A percentile compares a stretch with the other conserved stretches of the same genome.
These are phyloP conservation scores for Liopterus haemorrhoidalis DNA, from an alignment of 2,888 invertebrate species.

Conservation along the genomic window DNA sequence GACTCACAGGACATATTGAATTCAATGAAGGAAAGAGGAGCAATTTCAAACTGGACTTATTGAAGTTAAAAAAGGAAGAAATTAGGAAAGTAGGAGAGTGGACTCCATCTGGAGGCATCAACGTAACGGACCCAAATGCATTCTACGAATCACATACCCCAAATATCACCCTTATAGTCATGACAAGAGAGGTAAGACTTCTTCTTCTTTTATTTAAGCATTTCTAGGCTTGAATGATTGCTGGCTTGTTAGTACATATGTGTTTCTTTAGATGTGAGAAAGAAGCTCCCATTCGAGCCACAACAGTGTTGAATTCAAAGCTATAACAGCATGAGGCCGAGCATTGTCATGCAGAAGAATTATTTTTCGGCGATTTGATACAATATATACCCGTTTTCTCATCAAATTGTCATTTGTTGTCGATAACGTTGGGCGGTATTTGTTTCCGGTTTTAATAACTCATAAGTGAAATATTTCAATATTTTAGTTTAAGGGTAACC, in stretches of 20 bases:
- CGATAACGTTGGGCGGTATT: too few relatives aligned
- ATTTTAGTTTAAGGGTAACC: too few relatives aligned
- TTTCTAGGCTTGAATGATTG: not conserved
- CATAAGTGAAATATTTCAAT: too few relatives aligned
- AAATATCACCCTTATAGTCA: slow-evolving; percentile 71
- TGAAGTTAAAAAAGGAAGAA: slow-evolving; percentile 67
- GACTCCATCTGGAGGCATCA: slow-evolving; percentile 61
- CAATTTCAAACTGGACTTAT: slow-evolving; percentile 67
- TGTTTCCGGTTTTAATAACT: too few relatives aligned
- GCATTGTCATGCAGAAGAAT: too few relatives aligned
- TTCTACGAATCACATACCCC: slow-evolving; percentile 66
- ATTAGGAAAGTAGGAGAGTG: slow-evolving; percentile 72
- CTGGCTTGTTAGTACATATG: not conserved
- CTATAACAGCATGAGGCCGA: too few relatives aligned
- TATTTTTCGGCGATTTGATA: too few relatives aligned
- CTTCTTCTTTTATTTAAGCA: not conserved
- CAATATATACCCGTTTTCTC: too few relatives aligned
- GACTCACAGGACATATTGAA: slow-evolving; percentile 72
- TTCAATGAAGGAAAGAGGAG: slow-evolving; percentile 72
- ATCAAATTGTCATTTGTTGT: too few relatives aligned
- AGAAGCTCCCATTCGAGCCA: not conserved
- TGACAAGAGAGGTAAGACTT: slow-evolving; percentile 64
- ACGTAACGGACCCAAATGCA: slow-evolving; percentile 63
- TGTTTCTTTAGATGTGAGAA: not conserved
- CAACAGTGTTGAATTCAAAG: too few relatives aligned